phyloP scores from a whole-genome alignment of 2,888 invertebrate genomes.

The Leptopterna dolabrata region DNA sequence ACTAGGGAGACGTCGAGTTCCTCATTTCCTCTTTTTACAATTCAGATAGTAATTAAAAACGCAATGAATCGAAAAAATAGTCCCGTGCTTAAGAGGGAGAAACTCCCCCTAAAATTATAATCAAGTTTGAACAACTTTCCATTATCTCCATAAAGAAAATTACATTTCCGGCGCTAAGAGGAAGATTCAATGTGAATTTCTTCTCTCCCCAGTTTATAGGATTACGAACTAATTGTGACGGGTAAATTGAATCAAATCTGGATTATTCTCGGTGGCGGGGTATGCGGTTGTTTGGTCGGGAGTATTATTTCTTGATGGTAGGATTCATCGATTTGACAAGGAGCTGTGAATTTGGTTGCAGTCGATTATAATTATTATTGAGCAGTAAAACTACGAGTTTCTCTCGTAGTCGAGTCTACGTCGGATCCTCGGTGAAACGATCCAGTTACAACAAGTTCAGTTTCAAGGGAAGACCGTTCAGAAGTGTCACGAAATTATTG shows the following conservation, averaged over 20 bases:
- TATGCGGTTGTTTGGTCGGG: neutral
- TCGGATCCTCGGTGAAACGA: no score
- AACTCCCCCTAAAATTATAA: neutral
- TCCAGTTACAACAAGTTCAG: no score
- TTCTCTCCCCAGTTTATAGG: neutral
- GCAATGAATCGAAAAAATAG: neutral
- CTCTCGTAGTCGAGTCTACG: no score
- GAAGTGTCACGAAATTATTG: no score
- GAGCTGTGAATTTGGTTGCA: no score
- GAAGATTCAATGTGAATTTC: slow-evolving; percentile 30
- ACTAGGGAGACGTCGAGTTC: no score
- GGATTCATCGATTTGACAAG: no score
- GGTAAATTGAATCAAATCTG: neutral
- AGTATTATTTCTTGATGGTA: neutral
- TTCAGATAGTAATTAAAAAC: neutral
- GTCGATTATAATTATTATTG: no score
- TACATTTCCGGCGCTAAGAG: slow-evolving; percentile 4
- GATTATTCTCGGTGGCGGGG: neutral
- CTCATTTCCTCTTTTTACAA: neutral
- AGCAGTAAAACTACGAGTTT: no score
- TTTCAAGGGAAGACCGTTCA: no score
- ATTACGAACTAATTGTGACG: slow-evolving; percentile 29
- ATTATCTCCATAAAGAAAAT: slow-evolving; percentile 24
- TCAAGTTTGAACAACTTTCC: slow-evolving; percentile 29
- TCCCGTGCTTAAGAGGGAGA: neutral